These are phyloP conservation scores for Probaryconus sp. DNA, from an alignment of 1,140 invertebrate species.

Conservation along the genomic window DNA sequence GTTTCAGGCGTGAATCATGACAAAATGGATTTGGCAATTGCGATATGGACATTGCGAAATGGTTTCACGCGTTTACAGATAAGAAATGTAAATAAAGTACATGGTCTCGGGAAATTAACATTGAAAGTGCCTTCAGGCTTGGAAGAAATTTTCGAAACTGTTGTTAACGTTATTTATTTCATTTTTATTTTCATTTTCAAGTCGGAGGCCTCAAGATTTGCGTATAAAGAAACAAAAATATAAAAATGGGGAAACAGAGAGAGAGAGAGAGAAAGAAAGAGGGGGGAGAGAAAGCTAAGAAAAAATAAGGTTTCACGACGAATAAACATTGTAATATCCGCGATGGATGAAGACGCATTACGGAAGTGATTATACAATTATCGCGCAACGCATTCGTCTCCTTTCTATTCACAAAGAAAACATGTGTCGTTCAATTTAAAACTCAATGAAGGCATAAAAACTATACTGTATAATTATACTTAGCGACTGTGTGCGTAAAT, in stretches of 20 bases:
- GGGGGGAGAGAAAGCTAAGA: too few relatives aligned
- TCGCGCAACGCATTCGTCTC: slow-evolving; percentile 38
- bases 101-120: slow-evolving; percentile 34
- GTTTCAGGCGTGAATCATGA: too few relatives aligned
- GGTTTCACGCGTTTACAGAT: slow-evolving; percentile 20
- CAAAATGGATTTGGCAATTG: slow-evolving; percentile 15
- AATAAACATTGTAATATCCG: neutral
- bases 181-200: slow-evolving; percentile 24
- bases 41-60: slow-evolving; percentile 9
- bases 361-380: slow-evolving; percentile 21
- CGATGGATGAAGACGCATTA: slow-evolving; percentile 4
- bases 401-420: slow-evolving; percentile 25
- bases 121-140: slow-evolving; percentile 57
- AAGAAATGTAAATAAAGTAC: slow-evolving; percentile 37
- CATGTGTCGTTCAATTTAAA: slow-evolving; percentile 25
- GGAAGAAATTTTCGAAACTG: slow-evolving; percentile 33
- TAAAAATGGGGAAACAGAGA: too few relatives aligned
- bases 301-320: neutral
- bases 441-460: slow-evolving; percentile 47
- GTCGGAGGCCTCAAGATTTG: slow-evolving; percentile 12
- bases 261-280: too few relatives aligned
- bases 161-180: slow-evolving; percentile 17
- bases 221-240: neutral
- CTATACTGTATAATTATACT: slow-evolving; percentile 53
- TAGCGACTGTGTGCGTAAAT: slow-evolving; percentile 58